phyloP scores from a whole-genome alignment of 2,113 vertebrate species.

The Oxyruncus cristatus region DNA sequence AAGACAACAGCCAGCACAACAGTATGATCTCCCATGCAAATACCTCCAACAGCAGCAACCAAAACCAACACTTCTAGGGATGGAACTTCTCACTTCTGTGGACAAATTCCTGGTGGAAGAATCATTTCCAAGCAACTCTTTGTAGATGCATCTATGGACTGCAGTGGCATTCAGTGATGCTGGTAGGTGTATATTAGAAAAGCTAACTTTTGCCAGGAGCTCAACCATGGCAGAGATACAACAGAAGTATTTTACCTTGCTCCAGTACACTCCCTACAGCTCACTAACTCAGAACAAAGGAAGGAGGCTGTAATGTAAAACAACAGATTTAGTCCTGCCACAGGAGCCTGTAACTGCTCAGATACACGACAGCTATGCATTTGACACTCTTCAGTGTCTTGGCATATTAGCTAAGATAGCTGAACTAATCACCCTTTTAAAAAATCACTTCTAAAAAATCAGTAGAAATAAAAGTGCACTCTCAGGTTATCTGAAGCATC shows the following conservation, averaged over 20 bases:
- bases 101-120: background rate
- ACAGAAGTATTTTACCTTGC: background rate
- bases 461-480: background rate
- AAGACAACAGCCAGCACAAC: background rate
- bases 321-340: background rate
- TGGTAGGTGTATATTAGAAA: background rate
- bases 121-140: background rate
- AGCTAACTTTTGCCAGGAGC: background rate
- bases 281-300: fast-evolving
- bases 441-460: background rate
- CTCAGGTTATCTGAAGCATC: background rate
- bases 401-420: background rate
- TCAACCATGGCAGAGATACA: background rate
- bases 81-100: background rate
- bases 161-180: background rate
- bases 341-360: background rate
- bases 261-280: background rate
- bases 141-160: background rate
- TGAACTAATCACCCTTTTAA: background rate
- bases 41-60: background rate
- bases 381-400: background rate
- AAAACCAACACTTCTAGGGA: background rate
- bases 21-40: background rate
- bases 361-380: background rate
- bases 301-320: background rate